phyloP scores from a whole-genome alignment of 64 coral and sea anemone species.

The Montipora sp. region DNA sequence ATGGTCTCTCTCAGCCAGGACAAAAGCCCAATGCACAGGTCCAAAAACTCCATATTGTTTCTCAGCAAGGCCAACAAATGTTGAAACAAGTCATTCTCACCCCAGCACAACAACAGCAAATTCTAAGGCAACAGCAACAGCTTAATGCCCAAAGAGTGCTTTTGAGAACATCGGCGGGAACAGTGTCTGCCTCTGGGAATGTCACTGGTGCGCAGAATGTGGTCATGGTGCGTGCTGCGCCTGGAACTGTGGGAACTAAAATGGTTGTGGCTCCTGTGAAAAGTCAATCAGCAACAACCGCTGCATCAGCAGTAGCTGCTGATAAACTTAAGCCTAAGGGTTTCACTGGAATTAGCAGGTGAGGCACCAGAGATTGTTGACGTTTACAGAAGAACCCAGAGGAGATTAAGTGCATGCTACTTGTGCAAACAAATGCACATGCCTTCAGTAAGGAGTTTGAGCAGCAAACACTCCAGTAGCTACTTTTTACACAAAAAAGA shows the following conservation, averaged over 20 bases:
- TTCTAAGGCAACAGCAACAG: conserved; percentile 66
- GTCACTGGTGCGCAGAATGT: conserved; percentile 51
- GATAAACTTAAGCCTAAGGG: conserved; percentile 88
- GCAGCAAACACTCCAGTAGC: too few relatives aligned
- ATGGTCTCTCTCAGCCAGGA: conserved; percentile 44
- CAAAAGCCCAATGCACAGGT: conserved; percentile 63
- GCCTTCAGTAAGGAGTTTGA: neutral
- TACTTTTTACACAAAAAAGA: too few relatives aligned
- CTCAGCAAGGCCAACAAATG: conserved; percentile 60
- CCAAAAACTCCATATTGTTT: conserved; percentile 64
- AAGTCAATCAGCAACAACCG: conserved; percentile 25
- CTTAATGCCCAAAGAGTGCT: conserved; percentile 70
- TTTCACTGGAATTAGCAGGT: conserved; percentile 94
- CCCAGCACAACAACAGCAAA: conserved; percentile 80
- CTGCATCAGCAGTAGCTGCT: conserved; percentile 56
- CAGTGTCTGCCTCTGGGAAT: conserved; percentile 54
- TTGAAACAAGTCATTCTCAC: conserved; percentile 75
- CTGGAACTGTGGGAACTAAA: conserved; percentile 36
- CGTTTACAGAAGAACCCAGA: neutral
- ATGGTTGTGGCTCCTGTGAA: conserved; percentile 33
- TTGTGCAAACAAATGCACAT: neutral
- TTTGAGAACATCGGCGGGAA: conserved; percentile 58
- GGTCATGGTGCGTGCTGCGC: conserved; percentile 72
- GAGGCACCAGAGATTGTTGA: neutral
- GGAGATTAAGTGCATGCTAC: neutral